phyloP scores from a whole-genome alignment of 2,888 invertebrate genomes.

The Andricus curvator region DNA sequence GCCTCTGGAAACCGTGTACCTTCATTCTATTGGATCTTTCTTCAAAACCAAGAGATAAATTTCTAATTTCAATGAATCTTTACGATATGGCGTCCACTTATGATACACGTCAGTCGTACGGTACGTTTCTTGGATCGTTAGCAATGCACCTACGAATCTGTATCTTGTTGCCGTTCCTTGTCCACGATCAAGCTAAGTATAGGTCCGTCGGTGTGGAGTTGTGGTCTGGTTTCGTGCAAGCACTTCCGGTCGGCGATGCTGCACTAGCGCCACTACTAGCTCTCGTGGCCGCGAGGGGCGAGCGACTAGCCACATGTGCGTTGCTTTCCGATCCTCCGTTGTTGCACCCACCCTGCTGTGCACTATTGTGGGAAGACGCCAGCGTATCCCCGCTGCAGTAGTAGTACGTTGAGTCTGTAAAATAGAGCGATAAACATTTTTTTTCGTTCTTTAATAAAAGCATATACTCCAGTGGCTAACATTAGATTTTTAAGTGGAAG shows the following conservation, averaged over 20 bases:
- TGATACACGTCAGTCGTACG: slow-evolving; percentile 41
- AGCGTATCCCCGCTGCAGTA: slow-evolving; percentile 81
- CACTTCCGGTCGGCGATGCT: slow-evolving; percentile 86
- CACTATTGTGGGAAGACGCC: slow-evolving; percentile 76
- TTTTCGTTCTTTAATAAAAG: neutral
- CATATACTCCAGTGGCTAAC: too few relatives aligned
- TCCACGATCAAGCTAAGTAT: slow-evolving; percentile 71
- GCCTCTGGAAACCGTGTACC: neutral
- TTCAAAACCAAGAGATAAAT: slow-evolving; percentile 69
- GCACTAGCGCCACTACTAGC: slow-evolving; percentile 86
- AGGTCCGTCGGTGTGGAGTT: slow-evolving; percentile 74
- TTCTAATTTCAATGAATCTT: slow-evolving; percentile 70
- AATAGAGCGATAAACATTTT: slow-evolving; percentile 21
- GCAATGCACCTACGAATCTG: slow-evolving; percentile 5
- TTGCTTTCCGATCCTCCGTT: slow-evolving; percentile 72
- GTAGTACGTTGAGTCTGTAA: slow-evolving; percentile 83
- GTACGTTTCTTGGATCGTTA: slow-evolving; percentile 6
- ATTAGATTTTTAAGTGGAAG: too few relatives aligned
- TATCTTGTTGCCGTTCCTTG: slow-evolving; percentile 49
- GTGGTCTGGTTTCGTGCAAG: slow-evolving; percentile 83
- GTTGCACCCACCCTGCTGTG: slow-evolving; percentile 71
- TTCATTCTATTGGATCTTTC: neutral
- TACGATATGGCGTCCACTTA: slow-evolving; percentile 74
- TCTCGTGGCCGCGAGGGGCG: slow-evolving; percentile 85
- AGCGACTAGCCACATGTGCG: slow-evolving; percentile 83